phyloP scores from a whole-genome alignment of 1,140 invertebrate species.

The Eriosoma lanigerum region DNA sequence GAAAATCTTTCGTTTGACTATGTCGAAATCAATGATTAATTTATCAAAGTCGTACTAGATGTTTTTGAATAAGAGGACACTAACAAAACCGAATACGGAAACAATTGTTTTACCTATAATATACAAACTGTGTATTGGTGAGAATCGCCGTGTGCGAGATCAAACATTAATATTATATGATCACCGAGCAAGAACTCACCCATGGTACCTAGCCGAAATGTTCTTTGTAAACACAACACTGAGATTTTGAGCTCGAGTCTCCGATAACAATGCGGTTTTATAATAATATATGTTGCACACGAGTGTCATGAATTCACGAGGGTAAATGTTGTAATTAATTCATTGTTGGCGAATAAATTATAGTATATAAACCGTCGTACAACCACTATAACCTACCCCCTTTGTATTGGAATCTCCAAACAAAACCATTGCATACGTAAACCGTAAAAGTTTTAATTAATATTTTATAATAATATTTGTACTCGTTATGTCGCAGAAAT shows the following conservation, averaged over 20 bases:
- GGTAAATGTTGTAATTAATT: conserved; percentile 30
- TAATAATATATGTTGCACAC: not conserved
- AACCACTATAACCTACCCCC: not conserved
- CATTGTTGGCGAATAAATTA: conserved; percentile 19
- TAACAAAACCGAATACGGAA: no score
- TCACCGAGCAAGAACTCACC: no score
- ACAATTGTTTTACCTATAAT: no score
- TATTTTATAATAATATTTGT: not conserved
- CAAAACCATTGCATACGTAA: not conserved
- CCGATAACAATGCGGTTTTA: not conserved
- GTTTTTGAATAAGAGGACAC: no score
- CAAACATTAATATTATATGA: not conserved
- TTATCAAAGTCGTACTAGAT: no score
- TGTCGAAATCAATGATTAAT: no score
- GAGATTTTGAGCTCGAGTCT: not conserved
- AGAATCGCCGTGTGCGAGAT: no score
- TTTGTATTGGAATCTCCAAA: conserved; percentile 7
- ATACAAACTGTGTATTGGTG: not conserved
- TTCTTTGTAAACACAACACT: conserved; percentile 13
- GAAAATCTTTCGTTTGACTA: no score
- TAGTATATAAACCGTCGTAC: not conserved
- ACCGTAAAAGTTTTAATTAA: not conserved
- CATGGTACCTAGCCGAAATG: not conserved
- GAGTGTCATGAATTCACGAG: conserved; percentile 8
- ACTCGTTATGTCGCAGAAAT: not conserved